phyloP scores from a whole-genome alignment of 2,113 vertebrate genomes.

The Oplegnathus fasciatus region DNA sequence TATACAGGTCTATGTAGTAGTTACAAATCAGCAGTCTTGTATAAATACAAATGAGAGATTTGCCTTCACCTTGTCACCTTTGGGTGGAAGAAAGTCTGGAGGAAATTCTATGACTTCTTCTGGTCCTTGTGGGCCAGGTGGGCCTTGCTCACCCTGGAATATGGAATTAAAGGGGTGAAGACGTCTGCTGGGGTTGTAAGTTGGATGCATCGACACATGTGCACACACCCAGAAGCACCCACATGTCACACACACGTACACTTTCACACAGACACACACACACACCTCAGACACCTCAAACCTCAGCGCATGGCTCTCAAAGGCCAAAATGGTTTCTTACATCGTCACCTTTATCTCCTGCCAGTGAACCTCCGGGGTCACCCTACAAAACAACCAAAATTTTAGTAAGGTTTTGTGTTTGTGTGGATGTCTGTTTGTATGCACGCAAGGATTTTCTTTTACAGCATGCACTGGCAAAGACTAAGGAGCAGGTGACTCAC shows the following conservation, averaged over 20 bases:
- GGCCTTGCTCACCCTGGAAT: slow-evolving; percentile 74
- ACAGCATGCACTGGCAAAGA: background rate
- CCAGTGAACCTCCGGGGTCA: slow-evolving; percentile 59
- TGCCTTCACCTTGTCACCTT: slow-evolving; percentile 67
- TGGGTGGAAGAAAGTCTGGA: slow-evolving; percentile 36
- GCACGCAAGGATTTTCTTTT: background rate
- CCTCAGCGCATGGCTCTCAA: background rate
- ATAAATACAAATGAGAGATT: background rate
- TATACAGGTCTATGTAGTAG: background rate
- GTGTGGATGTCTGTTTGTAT: background rate
- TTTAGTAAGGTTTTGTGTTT: background rate
- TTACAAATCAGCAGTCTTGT: background rate
- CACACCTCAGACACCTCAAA: background rate
- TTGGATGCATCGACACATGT: background rate
- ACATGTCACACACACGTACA: background rate
- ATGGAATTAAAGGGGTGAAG: background rate
- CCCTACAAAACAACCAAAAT: slow-evolving; percentile 56
- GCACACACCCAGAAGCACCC: background rate
- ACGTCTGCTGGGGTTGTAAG: background rate
- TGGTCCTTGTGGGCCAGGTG: slow-evolving; percentile 61
- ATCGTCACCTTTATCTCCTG: slow-evolving; percentile 64
- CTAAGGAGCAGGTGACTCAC: slow-evolving; percentile 57
- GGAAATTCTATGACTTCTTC: slow-evolving; percentile 60
- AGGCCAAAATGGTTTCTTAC: slow-evolving; percentile 50
- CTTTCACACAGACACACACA: background rate